Base-by-base conservation (phyloP, 1,140 invertebrate species). In the Drosophila parabipectinata region DNA sequence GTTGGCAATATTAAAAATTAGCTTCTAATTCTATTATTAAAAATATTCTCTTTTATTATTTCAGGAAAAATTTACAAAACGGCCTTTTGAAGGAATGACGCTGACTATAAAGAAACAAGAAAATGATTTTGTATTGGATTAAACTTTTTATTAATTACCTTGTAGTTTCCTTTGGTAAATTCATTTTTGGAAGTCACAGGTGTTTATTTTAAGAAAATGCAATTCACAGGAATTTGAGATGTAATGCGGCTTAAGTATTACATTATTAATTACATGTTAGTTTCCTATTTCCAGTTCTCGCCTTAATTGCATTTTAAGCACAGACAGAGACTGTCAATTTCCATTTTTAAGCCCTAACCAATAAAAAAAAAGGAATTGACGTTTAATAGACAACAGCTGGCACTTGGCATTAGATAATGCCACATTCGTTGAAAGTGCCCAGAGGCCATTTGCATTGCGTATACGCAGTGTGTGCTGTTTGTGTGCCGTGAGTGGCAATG, bases 381-480 rank as follows among this genome's bases (percentile, higher is more conserved):
- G 58, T 77, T 72, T 73, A 87, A 87, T 85, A 69, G 68, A 80
- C 77, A 85, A 61, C 57, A 77, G 53, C 71, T 64, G 72, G 60
- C 53, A 74, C 18, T 56, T 50, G 51, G 30, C 32, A 57, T 37
- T 66, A 57, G 60, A 28, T 59, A 53, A 21, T 21, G 21, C 4
- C 44, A 14, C 18, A 47, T 47, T 48, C 48, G 71, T 66, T 71
- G 80, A 83, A 67, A 68, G 79, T 54, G 53, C 69, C 64, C 44
- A 37, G 57, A 69, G 63, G 58, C 59, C 61, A 75, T 74, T 37
- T 84, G 73, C 69, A 71, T 87, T 87, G 57, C 83, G 82, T 85
- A 82, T 76, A 85, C 82, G 68, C 61, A 56, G 55, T 72, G 67
- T 73, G 52, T 73, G 73, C 55, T 68, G 63, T 64, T 51, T 72